phyloP scores from a whole-genome alignment of 2,797 vertebrate genomes.

The Holocentrus rufus region DNA sequence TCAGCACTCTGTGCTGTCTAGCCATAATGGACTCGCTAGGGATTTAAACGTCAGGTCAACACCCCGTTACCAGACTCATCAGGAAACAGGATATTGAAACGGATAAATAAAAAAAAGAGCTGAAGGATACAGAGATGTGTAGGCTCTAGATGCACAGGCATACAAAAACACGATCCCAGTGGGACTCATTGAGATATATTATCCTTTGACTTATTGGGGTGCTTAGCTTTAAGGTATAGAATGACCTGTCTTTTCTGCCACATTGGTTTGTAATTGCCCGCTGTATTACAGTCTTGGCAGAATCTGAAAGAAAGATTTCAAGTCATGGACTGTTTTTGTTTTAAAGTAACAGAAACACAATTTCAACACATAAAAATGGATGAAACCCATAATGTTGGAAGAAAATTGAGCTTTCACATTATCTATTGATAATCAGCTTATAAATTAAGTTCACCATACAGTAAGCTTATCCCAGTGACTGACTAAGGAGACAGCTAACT shows the following conservation, averaged over 20 bases:
- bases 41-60: slow-evolving; percentile 78
- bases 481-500: neutral
- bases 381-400: neutral
- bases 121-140: slow-evolving; percentile 62
- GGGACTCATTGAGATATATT: slow-evolving; percentile 44
- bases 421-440: neutral
- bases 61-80: slow-evolving; percentile 68
- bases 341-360: neutral
- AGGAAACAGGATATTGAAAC: slow-evolving; percentile 79
- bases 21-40: slow-evolving; percentile 72
- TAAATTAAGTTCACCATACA: neutral
- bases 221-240: slow-evolving; percentile 44
- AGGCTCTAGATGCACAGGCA: slow-evolving; percentile 39
- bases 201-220: slow-evolving; percentile 63
- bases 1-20: slow-evolving; percentile 71
- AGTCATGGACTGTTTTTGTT: neutral
- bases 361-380: neutral
- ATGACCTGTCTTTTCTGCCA: slow-evolving; percentile 55
- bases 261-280: slow-evolving; percentile 28
- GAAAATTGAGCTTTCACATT: neutral
- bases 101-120: slow-evolving; percentile 74
- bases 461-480: neutral
- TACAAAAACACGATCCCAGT: slow-evolving; percentile 59
- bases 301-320: slow-evolving; percentile 31
- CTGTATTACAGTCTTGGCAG: slow-evolving; percentile 1